Evolutionary conservation across 2,113 vertebrate species (phyloP).

Genomic region (Dunckerocampus dactyliophorus): DNA sequence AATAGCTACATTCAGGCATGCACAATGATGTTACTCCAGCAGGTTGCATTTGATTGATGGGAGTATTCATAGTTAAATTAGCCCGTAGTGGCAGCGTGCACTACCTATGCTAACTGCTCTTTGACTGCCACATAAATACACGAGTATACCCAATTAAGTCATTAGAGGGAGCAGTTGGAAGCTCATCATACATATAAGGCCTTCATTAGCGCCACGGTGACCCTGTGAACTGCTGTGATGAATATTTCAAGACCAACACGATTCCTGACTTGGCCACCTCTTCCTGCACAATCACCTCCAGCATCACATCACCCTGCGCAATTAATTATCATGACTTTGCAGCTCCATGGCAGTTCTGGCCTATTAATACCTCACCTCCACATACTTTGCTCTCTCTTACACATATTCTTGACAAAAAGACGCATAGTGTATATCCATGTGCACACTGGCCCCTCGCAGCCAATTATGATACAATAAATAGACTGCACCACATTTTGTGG

Average conservation of each 20-base stretch:
- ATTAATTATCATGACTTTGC: constrained; percentile 59
- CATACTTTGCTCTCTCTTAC: constrained; percentile 1
- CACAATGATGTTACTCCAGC: constrained; percentile 11
- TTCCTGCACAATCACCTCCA: constrained; percentile 22
- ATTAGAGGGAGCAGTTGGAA: constrained; percentile 50
- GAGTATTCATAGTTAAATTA: constrained; percentile 37
- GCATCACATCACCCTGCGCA: constrained; percentile 48
- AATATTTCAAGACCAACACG: constrained; percentile 58
- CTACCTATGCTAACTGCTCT: constrained; percentile 36
- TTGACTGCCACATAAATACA: constrained; percentile 40
- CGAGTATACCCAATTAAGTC: constrained; percentile 43
- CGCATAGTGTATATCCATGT: constrained; percentile 19
- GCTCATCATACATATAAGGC: constrained; percentile 49
- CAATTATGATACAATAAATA: constrained; percentile 59
- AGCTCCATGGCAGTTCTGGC: constrained; percentile 39
- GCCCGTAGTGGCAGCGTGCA: constrained; percentile 15
- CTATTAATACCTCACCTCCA: constrained; percentile 46
- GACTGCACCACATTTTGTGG: constrained; percentile 47
- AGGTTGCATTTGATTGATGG: constrained; percentile 37
- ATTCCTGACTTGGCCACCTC: constrained; percentile 32
- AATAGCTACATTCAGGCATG: constrained; percentile 6
- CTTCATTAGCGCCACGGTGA: constrained; percentile 55
- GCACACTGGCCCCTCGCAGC: constrained; percentile 43
- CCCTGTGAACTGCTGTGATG: constrained; percentile 53
- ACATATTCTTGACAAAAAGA: constrained; percentile 7